phyloP scores from a whole-genome alignment of 2,888 invertebrate species.

The Pantelozetes paolii region DNA sequence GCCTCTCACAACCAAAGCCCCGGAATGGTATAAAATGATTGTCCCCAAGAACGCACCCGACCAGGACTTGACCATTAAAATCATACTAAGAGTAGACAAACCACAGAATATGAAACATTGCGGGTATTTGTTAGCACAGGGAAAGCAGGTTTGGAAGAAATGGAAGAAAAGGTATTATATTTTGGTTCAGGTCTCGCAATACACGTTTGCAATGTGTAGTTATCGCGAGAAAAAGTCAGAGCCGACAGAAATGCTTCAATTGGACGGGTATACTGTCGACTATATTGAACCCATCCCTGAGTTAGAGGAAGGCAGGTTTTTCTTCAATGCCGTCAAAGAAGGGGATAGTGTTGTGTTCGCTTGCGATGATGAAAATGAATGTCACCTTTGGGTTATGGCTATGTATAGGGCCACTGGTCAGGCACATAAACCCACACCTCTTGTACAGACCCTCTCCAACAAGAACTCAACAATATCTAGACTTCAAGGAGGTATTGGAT shows the following conservation, averaged over 20 bases:
- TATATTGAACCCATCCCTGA: constrained; percentile 87
- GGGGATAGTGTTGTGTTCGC: constrained; percentile 95
- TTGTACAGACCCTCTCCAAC: constrained; percentile 67
- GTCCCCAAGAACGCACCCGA: constrained; percentile 91
- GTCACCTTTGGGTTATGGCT: constrained; percentile 98
- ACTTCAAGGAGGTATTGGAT: constrained; percentile 74
- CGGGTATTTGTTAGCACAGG: constrained; percentile 87
- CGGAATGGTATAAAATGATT: constrained; percentile 98
- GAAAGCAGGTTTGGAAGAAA: constrained; percentile 97
- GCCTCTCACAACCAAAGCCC: constrained; percentile 53
- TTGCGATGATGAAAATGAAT: constrained; percentile 94
- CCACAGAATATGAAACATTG: constrained; percentile 99
- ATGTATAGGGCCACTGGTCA: constrained; percentile 99
- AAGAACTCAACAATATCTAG: constrained; percentile 80
- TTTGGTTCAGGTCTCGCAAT: constrained; percentile 92
- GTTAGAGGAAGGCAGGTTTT: constrained; percentile 62
- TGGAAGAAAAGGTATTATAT: constrained; percentile 99
- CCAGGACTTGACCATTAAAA: constrained; percentile 92
- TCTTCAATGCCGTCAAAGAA: constrained; percentile 97
- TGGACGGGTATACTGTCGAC: constrained; percentile 98
- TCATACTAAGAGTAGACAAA: constrained; percentile 96
- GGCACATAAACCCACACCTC: constrained; percentile 93
- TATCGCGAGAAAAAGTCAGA: constrained; percentile 99
- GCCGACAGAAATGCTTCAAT: constrained; percentile 98
- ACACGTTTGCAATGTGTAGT: constrained; percentile 99